Base-by-base conservation (phyloP, 2,113 vertebrate genomes). In the Zingel zingel region DNA sequence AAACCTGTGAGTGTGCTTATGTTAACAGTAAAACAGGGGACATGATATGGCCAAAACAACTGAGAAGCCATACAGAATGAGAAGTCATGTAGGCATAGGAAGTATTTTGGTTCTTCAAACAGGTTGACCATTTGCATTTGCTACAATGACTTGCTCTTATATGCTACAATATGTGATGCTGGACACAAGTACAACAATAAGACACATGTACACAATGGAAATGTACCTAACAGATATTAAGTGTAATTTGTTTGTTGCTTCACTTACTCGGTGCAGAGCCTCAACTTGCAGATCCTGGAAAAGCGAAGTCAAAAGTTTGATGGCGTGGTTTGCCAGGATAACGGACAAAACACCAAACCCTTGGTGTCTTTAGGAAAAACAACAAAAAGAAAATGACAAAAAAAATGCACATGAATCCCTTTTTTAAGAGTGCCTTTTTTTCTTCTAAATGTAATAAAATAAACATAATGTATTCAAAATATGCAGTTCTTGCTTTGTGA, bases 201-300 rank as follows among this genome's bases (percentile, higher is more conserved):
- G 23, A 47, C 2, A 69, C n/a, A 18, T 23, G 3, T 13, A 64
- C 16, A 45, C 5, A 15, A 67, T 4, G 2, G 4, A 25, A 1
- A 57, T 58, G 18, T 14, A 23, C 1, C 30, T 69, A 68, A 6
- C 0, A 62, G 45, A 65, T 27, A 47, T 50, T 6, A 62, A n/a
- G 11, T 8, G 0, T 10, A 7, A 70, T 59, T 33, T 5, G 65
- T 71, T 66, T 30, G 39, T 65, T 25, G 7, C 2, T 61, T 79
- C 9, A 82, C 92, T 87, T 83, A 99, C 98, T 95, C 98, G 95
- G 87, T 99, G 97, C 71, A 99, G 89, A 0, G 98, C 98, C 77
- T 99, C 98, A 57, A 99, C 97, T 78, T 99, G 98, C 71, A 99
- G 93, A 90, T 99, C 98, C 89, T 99, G 97, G 91, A 99, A 99